phyloP scores from a whole-genome alignment of 1,140 invertebrate species.

The Drosophila tropicalis region DNA sequence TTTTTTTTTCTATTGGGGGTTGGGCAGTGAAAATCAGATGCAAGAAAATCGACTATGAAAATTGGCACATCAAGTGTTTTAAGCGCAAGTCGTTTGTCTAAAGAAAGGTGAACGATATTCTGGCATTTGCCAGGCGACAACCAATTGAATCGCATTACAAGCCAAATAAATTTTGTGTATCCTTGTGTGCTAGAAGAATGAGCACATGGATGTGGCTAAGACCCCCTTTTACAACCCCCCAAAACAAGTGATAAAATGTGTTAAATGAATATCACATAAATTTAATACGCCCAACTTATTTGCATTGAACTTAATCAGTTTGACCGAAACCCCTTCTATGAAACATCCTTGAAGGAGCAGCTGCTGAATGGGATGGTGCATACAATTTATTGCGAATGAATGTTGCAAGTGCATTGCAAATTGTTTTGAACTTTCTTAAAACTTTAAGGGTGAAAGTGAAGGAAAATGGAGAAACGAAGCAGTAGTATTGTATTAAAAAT shows the following conservation, averaged over 20 bases:
- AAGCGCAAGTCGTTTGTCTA: conserved; percentile 68
- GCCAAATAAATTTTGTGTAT: conserved; percentile 67
- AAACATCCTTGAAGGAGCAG: conserved; percentile 14
- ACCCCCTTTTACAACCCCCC: no score
- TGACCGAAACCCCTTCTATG: not conserved
- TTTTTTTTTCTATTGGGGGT: not conserved
- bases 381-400: conserved; percentile 6
- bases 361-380: conserved; percentile 10
- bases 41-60: conserved; percentile 65
- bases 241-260: no score
- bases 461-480: not conserved
- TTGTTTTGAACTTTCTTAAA: conserved; percentile 1
- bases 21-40: conserved; percentile 2
- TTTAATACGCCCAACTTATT: no score
- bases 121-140: conserved; percentile 39
- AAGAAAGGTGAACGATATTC: not conserved
- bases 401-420: conserved; percentile 11
- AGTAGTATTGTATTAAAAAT: not conserved
- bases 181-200: not conserved
- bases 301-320: no score
- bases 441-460: not conserved
- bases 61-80: conserved; percentile 72
- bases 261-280: no score
- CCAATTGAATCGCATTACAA: conserved; percentile 71
- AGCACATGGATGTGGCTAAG: not conserved